Evolutionary conservation across 2,888 invertebrate genomes (phyloP).

Genomic region (Tetragonula carbonaria): DNA sequence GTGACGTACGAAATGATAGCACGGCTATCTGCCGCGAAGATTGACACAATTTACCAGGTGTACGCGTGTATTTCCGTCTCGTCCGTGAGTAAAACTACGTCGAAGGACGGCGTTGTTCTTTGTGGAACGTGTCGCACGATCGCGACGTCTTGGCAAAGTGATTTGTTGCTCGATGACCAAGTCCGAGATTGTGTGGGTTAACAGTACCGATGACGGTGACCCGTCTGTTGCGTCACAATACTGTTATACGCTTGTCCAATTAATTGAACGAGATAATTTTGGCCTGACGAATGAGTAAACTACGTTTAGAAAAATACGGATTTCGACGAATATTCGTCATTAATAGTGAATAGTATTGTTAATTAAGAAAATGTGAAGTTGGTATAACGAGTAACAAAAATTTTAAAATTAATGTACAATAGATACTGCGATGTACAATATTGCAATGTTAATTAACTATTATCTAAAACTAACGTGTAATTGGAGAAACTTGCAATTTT

Average conservation of each 20-base stretch:
- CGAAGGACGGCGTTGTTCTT: constrained; percentile 39
- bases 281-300: no score
- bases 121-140: not conserved
- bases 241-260: no score
- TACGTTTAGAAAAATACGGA: no score
- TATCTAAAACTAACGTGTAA: not conserved
- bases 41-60: constrained; percentile 47
- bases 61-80: constrained; percentile 28
- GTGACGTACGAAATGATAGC: constrained; percentile 52
- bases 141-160: not conserved
- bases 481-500: not conserved
- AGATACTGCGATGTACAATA: no score
- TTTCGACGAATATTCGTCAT: no score
- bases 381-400: no score
- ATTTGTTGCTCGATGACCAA: not conserved
- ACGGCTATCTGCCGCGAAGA: constrained; percentile 50
- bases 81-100: not conserved
- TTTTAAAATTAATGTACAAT: no score
- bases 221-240: not conserved
- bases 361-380: no score
- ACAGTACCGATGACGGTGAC: not conserved
- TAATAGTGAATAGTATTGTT: no score
- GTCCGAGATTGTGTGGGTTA: not conserved
- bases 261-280: no score
- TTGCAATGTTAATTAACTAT: not conserved